Evolutionary conservation across 1,140 invertebrate genomes (phyloP), one percentile per base, ranked within the genome.

Genomic region (Ceratitis capitata): DNA sequence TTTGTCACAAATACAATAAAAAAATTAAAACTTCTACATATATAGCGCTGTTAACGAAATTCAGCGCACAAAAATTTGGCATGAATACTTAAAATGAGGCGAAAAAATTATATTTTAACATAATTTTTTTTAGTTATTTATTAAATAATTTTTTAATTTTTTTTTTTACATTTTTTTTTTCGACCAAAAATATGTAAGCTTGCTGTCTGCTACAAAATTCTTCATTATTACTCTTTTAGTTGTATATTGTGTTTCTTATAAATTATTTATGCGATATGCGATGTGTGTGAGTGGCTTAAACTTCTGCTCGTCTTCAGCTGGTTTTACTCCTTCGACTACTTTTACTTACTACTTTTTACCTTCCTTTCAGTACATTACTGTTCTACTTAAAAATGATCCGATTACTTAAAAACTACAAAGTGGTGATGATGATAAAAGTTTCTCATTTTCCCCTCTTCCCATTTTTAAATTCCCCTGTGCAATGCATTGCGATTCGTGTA

Each of bases 191-290:
- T 12, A 14, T 29, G 2, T 32, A 69, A 69, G 61, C 61, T 39
- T 69, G 61, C 61, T 69, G 26, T 19, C 5, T 16, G 32, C n/a
- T n/a, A n/a, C 39, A 69, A 35, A 69, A 69, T 69, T 32, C 10
- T 69, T 69, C 14, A 69, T 69, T 16, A 35, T 69, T 69, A 39
- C 23, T 29, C n/a, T 61, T 56, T n/a, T 19, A 61, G 14, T 53
- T 32, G 12, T 61, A 29, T 10, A n/a, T 26, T 64, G 23, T 78
- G 35, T 39, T 10, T 7, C 69, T 78, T 78, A 78, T 26, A 45
- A 78, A 23, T 23, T 78, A 78, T 78, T 78, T 78, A 78, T 78
- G 69, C 69, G 69, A 78, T 78, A 78, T 78, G 69, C 69, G 69
- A 78, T 78, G 69, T 78, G 69, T 45, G 39, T 78, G 69, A 78